Evolutionary conservation across 2,113 vertebrate species (phyloP), one percentile per base, ranked within the genome.

Genomic region (Phrynosoma blainvillii): DNA sequence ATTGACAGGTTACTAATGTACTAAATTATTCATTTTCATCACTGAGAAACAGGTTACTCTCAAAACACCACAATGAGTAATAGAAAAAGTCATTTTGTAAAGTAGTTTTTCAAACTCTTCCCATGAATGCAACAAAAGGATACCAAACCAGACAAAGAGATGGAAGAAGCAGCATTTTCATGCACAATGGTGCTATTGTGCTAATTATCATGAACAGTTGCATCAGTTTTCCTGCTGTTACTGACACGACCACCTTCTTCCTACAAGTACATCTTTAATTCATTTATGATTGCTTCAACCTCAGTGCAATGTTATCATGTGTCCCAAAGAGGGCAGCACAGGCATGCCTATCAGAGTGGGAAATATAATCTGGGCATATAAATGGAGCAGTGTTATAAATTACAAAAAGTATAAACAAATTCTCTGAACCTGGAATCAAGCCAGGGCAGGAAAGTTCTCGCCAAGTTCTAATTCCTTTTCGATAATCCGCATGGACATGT

Each of bases 361-460:
- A 81, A 68, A 70, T 47, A 36, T 20, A 82, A 68, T 82, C 56
- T 86, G 77, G 84, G 62, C 40, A 47, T 75, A 77, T 75, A 86
- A 89, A 86, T 79, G 81, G 36, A 86, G 32, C 62, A 7, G 79
- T 14, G 8, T 77, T 86, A 77, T 74, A 77, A 54, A 62, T 77
- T 82, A 65, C 40, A 79, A 68, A 76, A 74, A 71, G 27, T 20
- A 82, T 16, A 78, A 76, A 56, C 84, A 66, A 62, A 54, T 75
- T 84, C 82, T 30, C 62, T 85, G 88, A 91, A 87, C 36, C 40
- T 84, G 89, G 42, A 81, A 82, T 81, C 59, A 54, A 84, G 76
- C 77, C 12, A 77, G 21, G 80, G 42, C 23, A n/a, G 78, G 71
- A 71, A 77, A 56, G 25, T 56, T 30, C 25, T 62, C 32, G 71